These are phyloP conservation scores for Idaea dimidiata DNA, from an alignment of 2,888 invertebrate species.

Conservation along the genomic window DNA sequence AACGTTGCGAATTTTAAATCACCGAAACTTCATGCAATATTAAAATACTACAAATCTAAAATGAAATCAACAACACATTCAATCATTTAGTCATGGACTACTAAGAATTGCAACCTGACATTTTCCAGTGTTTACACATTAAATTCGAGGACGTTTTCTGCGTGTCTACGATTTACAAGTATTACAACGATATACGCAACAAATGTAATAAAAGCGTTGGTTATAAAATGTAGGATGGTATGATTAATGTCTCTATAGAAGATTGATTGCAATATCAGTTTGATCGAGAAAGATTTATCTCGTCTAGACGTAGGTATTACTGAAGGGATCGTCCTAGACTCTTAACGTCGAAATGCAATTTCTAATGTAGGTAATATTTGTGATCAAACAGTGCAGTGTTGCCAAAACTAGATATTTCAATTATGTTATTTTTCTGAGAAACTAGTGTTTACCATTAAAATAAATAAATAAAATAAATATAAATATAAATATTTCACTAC, in stretches of 20 bases:
- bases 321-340: constrained; percentile 19
- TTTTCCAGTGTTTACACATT: background rate
- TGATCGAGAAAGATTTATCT: constrained; percentile 40
- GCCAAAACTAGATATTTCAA: too few relatives aligned
- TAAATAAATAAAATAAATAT: too few relatives aligned
- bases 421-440: too few relatives aligned
- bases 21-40: constrained; percentile 12
- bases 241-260: constrained; percentile 19
- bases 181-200: constrained; percentile 5
- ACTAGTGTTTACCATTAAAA: too few relatives aligned
- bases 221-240: constrained; percentile 21
- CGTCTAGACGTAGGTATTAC: constrained; percentile 33
- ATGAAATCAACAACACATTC: background rate
- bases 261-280: constrained; percentile 33
- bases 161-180: background rate
- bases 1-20: constrained; percentile 34
- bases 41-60: background rate
- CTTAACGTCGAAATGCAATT: background rate
- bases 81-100: background rate
- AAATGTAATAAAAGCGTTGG: constrained; percentile 8
- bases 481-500: too few relatives aligned
- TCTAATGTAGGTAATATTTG: background rate
- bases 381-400: background rate
- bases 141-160: background rate
- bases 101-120: background rate